Base-by-base conservation (phyloP, 2,888 invertebrate species). In the Pterobdella sp. region DNA sequence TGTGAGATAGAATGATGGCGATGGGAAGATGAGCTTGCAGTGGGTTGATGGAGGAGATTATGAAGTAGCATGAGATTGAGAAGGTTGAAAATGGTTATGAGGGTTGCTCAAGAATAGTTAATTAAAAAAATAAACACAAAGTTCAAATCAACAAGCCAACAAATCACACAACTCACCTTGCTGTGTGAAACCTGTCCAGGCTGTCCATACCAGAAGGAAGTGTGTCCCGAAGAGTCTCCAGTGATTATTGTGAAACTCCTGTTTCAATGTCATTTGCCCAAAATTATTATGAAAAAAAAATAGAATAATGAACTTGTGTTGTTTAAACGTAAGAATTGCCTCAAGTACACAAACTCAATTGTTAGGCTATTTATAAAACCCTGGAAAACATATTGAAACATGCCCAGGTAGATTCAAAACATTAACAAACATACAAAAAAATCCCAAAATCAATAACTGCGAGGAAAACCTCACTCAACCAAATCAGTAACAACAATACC, bases 201-300 rank as follows among this genome's bases (percentile, higher is more conserved):
- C 56, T 52, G 31, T 49, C 69, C 69, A 31, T 49, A 69, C 42
- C 69, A 69, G 56, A 69, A 69, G n/a, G 69, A n/a, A 10, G 69
- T 69, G 52, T 69, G 34, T 4, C 69, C 69, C n/a, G 49, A 49
- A 22, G 69, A 69, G 69, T 69, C 69, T 2, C 69, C 69, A 26
- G 52, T 69, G 49, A 69, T 69, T 22, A 69, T 69, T 29, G 69
- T 69, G 56, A 69, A 69, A 31, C 52, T 52, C 7, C 69, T 69
- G 69, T 52, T 14, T 22, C 52, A n/a, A n/a, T n/a, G n/a, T n/a
- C n/a, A n/a, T n/a, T n/a, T n/a, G n/a, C n/a, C n/a, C n/a, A n/a
- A n/a, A n/a, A n/a, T n/a, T n/a, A n/a, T n/a, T n/a, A n/a, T n/a
- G n/a, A n/a, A n/a, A n/a, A n/a, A n/a, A n/a, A n/a, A n/a, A n/a